These are phyloP conservation scores for Bombus confusus DNA, from an alignment of 1,140 invertebrate species.

Conservation along the genomic window DNA sequence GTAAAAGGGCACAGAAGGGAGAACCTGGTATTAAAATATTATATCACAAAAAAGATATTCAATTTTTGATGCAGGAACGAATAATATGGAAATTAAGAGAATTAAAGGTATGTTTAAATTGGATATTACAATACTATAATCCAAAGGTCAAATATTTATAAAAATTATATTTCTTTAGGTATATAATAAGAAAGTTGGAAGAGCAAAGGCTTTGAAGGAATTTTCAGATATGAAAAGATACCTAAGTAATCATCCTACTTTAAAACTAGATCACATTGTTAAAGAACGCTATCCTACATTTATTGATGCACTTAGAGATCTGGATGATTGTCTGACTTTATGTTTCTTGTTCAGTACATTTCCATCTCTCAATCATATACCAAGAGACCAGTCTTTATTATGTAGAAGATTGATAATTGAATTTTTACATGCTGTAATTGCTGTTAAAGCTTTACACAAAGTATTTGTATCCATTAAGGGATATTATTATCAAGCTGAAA, in stretches of 20 bases:
- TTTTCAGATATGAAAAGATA: slow-evolving; percentile 89
- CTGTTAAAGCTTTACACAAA: slow-evolving; percentile 95
- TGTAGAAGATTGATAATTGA: slow-evolving; percentile 95
- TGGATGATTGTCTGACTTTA: slow-evolving; percentile 98
- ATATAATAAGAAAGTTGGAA: slow-evolving; percentile 89
- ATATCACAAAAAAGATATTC: slow-evolving; percentile 98
- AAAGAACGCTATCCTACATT: slow-evolving; percentile 99
- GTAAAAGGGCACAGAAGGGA: slow-evolving; percentile 96
- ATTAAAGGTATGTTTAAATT: slow-evolving; percentile 88
- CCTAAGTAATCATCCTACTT: slow-evolving; percentile 90
- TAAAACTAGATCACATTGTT: slow-evolving; percentile 97
- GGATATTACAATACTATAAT: not conserved
- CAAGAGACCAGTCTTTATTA: slow-evolving; percentile 88
- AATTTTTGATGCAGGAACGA: slow-evolving; percentile 97
- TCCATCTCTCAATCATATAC: slow-evolving; percentile 91
- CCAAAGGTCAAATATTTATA: slow-evolving; percentile 22
- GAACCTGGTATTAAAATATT: slow-evolving; percentile 94
- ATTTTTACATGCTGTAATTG: slow-evolving; percentile 98
- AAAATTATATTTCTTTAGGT: slow-evolving; percentile 81
- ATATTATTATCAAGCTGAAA: slow-evolving; percentile 99
- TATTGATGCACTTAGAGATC: slow-evolving; percentile 96
- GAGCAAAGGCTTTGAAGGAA: slow-evolving; percentile 91
- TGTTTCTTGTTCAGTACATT: slow-evolving; percentile 98
- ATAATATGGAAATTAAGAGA: slow-evolving; percentile 97
- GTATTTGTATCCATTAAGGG: slow-evolving; percentile 99